A percentile compares a stretch with the other conserved stretches of the same genome.
Evolutionary conservation across 1,140 invertebrate species (phyloP).

Genomic region (Melitaea cinxia): DNA sequence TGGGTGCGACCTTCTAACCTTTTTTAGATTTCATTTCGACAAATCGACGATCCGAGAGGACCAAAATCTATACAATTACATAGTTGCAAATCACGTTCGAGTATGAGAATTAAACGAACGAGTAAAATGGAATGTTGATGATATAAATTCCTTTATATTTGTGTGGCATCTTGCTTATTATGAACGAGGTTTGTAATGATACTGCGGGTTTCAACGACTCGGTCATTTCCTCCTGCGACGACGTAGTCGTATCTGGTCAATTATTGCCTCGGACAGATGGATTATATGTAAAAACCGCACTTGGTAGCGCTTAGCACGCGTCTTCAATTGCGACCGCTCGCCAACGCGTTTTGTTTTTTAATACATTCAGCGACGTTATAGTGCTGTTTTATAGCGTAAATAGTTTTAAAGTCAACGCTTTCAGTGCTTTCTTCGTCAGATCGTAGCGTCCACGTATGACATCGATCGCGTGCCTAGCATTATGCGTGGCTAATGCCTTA

Average conservation of each 20-base stretch:
- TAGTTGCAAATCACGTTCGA: slow-evolving; percentile 48
- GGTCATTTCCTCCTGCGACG: slow-evolving; percentile 50
- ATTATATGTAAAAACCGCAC: slow-evolving; percentile 56
- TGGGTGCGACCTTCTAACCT: slow-evolving; percentile 53
- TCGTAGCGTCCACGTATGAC: slow-evolving; percentile 35
- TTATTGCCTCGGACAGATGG: slow-evolving; percentile 56
- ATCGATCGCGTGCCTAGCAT: slow-evolving; percentile 53
- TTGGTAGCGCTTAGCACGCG: slow-evolving; percentile 44
- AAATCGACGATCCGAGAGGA: slow-evolving; percentile 28
- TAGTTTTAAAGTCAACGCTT: slow-evolving; percentile 13
- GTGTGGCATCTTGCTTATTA: slow-evolving; percentile 31
- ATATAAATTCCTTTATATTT: slow-evolving; percentile 41
- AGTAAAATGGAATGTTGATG: slow-evolving; percentile 36
- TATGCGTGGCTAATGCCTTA: slow-evolving; percentile 48
- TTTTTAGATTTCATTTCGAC: slow-evolving; percentile 30
- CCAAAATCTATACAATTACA: slow-evolving; percentile 34
- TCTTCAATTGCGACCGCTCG: slow-evolving; percentile 27
- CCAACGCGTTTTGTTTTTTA: slow-evolving; percentile 9
- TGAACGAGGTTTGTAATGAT: slow-evolving; percentile 37
- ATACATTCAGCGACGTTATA: neutral
- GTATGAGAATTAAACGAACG: slow-evolving; percentile 34
- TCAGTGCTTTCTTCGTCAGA: slow-evolving; percentile 14
- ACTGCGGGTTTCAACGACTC: slow-evolving; percentile 34
- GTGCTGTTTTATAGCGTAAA: slow-evolving; percentile 5
- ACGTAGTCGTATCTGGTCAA: slow-evolving; percentile 44